These are phyloP conservation scores for Arenaria interpres DNA, from an alignment of 2,113 vertebrate species.

Conservation along the genomic window DNA sequence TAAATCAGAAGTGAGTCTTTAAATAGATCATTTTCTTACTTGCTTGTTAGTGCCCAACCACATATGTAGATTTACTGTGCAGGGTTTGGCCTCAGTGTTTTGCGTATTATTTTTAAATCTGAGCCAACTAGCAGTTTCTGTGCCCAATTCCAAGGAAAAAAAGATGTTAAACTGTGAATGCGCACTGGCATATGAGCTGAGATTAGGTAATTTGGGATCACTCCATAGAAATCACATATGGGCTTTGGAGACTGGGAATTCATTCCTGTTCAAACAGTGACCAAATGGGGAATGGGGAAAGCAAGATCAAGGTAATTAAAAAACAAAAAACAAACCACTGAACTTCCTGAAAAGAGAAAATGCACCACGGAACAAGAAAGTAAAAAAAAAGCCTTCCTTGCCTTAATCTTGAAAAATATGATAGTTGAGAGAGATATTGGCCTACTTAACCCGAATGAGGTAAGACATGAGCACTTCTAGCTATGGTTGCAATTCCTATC, in stretches of 20 bases:
- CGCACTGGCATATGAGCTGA: conserved; percentile 52
- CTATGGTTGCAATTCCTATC: background rate
- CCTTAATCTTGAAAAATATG: background rate
- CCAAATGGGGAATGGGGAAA: conserved; percentile 11
- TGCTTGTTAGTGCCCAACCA: conserved; percentile 48
- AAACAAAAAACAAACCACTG: background rate
- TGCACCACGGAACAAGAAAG: background rate
- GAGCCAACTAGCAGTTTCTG: conserved; percentile 37
- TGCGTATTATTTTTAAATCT: conserved; percentile 51
- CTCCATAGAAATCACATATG: conserved; percentile 68
- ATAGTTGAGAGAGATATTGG: background rate
- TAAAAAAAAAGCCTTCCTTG: background rate
- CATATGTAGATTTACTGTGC: conserved; percentile 27
- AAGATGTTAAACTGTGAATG: conserved; percentile 67
- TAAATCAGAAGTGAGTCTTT: conserved; percentile 62
- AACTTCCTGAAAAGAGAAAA: background rate
- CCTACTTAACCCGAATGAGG: background rate
- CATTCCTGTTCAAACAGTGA: conserved; percentile 67
- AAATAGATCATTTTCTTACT: conserved; percentile 60
- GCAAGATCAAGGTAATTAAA: conserved; percentile 24
- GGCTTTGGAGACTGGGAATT: conserved; percentile 68
- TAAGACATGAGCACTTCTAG: background rate
- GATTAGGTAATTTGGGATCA: conserved; percentile 67
- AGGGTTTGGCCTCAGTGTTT: conserved; percentile 31
- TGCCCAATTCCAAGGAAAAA: conserved; percentile 42